phyloP scores from a whole-genome alignment of 2,888 invertebrate genomes.

The Archips xylosteana region DNA sequence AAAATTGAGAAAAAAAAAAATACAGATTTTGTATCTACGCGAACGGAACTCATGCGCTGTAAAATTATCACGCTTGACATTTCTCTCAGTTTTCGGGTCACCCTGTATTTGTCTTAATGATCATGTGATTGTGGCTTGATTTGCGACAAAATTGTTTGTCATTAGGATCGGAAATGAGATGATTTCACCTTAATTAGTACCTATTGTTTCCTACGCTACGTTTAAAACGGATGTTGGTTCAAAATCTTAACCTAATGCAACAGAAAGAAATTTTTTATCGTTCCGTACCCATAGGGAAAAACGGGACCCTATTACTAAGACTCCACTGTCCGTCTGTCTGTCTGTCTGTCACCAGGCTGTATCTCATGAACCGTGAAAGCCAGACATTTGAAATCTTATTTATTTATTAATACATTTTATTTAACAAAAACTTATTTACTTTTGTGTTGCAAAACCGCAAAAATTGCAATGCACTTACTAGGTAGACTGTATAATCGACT shows the following conservation, averaged over 20 bases:
- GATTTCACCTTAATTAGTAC: constrained; percentile 32
- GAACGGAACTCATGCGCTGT: not conserved
- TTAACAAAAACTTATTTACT: too few relatives aligned
- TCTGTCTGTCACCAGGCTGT: too few relatives aligned
- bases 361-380: too few relatives aligned
- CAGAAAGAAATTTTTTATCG: not conserved
- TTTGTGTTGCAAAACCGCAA: too few relatives aligned
- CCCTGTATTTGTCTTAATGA: constrained; percentile 43
- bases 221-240: not conserved
- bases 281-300: not conserved
- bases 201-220: not conserved
- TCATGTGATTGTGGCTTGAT: constrained; percentile 43
- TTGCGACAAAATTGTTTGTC: constrained; percentile 29
- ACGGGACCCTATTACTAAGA: too few relatives aligned
- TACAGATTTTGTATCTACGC: too few relatives aligned
- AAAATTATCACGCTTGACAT: constrained; percentile 19
- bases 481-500: too few relatives aligned
- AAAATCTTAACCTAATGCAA: not conserved
- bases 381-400: not conserved
- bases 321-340: too few relatives aligned
- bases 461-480: too few relatives aligned
- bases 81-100: constrained; percentile 40
- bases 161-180: constrained; percentile 33
- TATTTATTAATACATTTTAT: too few relatives aligned
- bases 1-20: too few relatives aligned